Base-by-base conservation (phyloP, 2,797 vertebrate species). In the Pseudopleuronectes americanus region DNA sequence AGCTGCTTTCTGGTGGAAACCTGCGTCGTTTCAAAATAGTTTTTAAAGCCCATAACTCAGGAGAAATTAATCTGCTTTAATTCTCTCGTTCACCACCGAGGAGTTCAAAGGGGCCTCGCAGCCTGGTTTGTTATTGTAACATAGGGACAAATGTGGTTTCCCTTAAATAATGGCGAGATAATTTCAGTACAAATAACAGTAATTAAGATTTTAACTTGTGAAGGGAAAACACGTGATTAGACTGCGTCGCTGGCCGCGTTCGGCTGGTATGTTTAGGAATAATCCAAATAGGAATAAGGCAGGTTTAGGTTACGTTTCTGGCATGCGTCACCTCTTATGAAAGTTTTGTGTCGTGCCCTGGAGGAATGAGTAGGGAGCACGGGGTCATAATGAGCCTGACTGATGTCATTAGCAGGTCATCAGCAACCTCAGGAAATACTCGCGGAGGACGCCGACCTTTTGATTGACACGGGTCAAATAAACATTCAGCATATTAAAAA, bases 1-100 rank as follows among this genome's bases (percentile, higher is more conserved):
- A 90, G 90, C 92, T 79, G 89, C 85, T 92, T 95, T 62, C 93
- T 75, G 89, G 88, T 88, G 93, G 94, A 93, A 90, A 94, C 92
- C 90, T 93, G 91, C 85, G 86, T 92, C 92, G 91, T 95, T 94
- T 94, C 80, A 81, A 87, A 91, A 91, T 66, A 79, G 68, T 81
- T 89, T 85, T 80, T 70, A 78, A 87, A 87, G 78, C 57, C 57
- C 33, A 83, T 84, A 90, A 89, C 80, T 90, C 81, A 74, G 71
- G 71, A 90, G 84, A 87, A 91, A 93, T 89, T 66, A 86, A 90
- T 81, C 74, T 19, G 36, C 71, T 86, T 86, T 89, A 90, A 87
- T 87, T 85, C 65, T 74, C 41, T 65, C 74, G 84, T 83, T 90
- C 79, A 71, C 73, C 71, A 14, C 81, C 65, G 69, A 74, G 84